These are phyloP conservation scores for Muscina levida DNA, from an alignment of 2,888 invertebrate species.

Conservation along the genomic window DNA sequence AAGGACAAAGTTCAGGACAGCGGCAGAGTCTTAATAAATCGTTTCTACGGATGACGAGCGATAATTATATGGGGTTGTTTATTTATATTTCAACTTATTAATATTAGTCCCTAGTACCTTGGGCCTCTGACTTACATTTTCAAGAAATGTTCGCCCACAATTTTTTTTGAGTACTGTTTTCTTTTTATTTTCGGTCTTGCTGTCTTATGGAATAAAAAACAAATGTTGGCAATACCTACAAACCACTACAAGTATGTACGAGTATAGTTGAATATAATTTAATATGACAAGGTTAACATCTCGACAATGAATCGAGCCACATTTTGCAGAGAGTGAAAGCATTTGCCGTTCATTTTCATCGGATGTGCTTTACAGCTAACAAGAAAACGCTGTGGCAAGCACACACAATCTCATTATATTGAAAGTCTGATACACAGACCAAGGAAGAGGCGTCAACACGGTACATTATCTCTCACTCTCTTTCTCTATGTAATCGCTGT, in stretches of 20 bases:
- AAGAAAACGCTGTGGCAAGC: conserved; percentile 4
- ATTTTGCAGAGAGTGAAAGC: neutral
- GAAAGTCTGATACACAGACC: neutral
- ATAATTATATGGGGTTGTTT: conserved; percentile 8
- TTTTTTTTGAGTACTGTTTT: neutral
- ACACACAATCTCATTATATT: conserved; percentile 41
- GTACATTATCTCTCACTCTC: no score
- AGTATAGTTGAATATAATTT: conserved; percentile 17
- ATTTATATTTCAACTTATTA: neutral
- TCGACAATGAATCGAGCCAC: neutral
- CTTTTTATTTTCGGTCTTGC: neutral
- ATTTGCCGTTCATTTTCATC: neutral
- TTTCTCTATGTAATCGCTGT: conserved; percentile 7
- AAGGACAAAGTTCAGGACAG: no score
- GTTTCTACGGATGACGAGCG: no score
- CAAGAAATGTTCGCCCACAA: neutral
- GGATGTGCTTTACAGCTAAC: neutral
- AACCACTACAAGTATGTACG: no score
- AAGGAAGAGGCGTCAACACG: no score
- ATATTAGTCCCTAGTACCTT: neutral
- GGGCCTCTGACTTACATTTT: conserved; percentile 17
- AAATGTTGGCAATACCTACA: neutral
- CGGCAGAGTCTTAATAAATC: no score
- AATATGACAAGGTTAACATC: conserved; percentile 21
- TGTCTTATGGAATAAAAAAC: conserved; percentile 18